phyloP scores from a whole-genome alignment of 2,113 vertebrate species.

The Catagonus wagneri region DNA sequence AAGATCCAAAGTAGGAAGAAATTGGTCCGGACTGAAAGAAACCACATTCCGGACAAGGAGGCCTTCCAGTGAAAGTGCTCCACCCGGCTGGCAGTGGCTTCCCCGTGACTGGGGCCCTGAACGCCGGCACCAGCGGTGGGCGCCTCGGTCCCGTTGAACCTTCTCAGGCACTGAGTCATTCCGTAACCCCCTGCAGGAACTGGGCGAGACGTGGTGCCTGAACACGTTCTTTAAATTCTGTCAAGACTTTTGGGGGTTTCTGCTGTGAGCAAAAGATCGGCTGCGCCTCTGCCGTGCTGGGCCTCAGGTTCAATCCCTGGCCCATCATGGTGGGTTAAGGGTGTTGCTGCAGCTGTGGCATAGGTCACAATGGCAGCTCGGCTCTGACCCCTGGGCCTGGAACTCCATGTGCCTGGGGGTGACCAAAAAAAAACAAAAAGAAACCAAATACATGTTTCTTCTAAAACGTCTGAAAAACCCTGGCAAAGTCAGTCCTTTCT shows the following conservation, averaged over 20 bases:
- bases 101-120: neutral
- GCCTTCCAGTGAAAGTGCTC: neutral
- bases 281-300: no score
- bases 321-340: no score
- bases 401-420: no score
- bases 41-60: neutral
- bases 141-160: accelerated
- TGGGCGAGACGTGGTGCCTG: accelerated
- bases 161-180: neutral
- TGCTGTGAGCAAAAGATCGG: no score
- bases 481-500: neutral
- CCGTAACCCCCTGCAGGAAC: neutral
- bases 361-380: no score
- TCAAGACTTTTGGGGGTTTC: neutral
- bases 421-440: no score
- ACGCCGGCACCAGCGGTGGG: accelerated
- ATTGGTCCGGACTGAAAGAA: neutral
- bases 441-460: neutral
- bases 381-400: no score
- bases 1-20: neutral
- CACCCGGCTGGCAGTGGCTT: neutral
- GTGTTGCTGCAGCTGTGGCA: no score
- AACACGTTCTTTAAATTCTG: neutral
- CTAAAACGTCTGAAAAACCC: slow-evolving; percentile 5
- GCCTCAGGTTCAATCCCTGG: no score